phyloP scores from a whole-genome alignment of 1,140 invertebrate species.

The Physella acuta region DNA sequence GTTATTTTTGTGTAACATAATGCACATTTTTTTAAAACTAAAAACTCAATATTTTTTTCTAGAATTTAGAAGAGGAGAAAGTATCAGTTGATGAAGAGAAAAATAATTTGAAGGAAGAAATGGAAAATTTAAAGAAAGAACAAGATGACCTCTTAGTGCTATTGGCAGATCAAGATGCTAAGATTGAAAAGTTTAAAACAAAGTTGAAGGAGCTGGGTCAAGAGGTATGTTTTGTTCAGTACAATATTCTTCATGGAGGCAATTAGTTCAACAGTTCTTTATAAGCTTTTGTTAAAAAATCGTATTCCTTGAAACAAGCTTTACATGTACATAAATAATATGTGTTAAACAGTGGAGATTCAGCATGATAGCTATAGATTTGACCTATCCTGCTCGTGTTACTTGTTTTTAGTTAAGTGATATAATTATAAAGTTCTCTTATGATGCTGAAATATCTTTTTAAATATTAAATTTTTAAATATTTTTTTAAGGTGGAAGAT shows the following conservation, averaged over 20 bases:
- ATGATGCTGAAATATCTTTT: too few species aligned
- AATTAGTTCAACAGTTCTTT: too few species aligned
- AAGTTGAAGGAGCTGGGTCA: constrained; percentile 72
- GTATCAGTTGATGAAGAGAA: constrained; percentile 44
- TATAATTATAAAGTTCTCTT: too few species aligned
- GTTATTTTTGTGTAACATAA: too few species aligned
- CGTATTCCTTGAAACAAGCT: too few species aligned
- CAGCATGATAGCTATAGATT: too few species aligned
- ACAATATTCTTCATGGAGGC: not conserved
- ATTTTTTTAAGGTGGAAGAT: not conserved
- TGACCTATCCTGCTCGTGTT: too few species aligned
- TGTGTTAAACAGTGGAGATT: too few species aligned
- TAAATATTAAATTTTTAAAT: not conserved
- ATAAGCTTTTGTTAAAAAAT: too few species aligned
- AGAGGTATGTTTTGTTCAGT: constrained; percentile 61
- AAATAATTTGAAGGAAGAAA: constrained; percentile 60
- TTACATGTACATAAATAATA: too few species aligned
- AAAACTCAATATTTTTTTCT: constrained; percentile 18
- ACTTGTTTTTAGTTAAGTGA: too few species aligned
- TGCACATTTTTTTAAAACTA: too few species aligned
- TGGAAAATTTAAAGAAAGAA: constrained; percentile 78
- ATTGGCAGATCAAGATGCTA: constrained; percentile 80
- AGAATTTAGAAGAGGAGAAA: constrained; percentile 56
- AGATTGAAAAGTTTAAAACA: constrained; percentile 73
- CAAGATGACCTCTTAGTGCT: constrained; percentile 87